These are phyloP conservation scores for Charina bottae DNA, from an alignment of 2,113 vertebrate species.

Conservation along the genomic window DNA sequence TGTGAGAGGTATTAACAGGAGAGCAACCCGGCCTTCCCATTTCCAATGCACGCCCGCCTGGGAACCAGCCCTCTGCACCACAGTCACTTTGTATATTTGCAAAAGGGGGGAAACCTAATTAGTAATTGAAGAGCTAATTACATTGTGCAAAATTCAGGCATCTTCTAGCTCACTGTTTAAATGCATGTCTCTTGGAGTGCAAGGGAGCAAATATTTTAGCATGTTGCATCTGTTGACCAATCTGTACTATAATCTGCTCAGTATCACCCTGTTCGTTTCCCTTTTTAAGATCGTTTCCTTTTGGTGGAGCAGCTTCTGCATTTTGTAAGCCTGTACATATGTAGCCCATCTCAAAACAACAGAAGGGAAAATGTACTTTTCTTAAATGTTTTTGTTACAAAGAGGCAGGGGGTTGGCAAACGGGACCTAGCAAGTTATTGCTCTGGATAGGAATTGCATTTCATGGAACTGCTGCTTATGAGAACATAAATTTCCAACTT, in stretches of 20 bases:
- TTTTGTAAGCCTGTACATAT: background rate
- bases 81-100: background rate
- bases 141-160: too few species aligned
- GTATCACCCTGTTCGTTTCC: background rate
- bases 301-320: background rate
- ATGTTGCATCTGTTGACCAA: background rate
- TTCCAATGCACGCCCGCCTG: background rate
- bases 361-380: background rate
- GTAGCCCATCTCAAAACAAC: background rate
- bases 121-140: background rate
- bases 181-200: background rate
- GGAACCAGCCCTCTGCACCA: background rate
- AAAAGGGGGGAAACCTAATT: background rate
- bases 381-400: background rate
- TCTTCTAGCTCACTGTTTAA: background rate
- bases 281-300: background rate
- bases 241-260: background rate
- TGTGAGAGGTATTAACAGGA: background rate
- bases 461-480: background rate
- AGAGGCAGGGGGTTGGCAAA: background rate
- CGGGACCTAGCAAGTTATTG: background rate
- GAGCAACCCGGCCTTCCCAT: background rate
- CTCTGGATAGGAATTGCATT: background rate
- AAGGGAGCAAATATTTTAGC: background rate
- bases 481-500: background rate